phyloP scores from a whole-genome alignment of 2,797 vertebrate genomes.

The Meriones psammophilus region DNA sequence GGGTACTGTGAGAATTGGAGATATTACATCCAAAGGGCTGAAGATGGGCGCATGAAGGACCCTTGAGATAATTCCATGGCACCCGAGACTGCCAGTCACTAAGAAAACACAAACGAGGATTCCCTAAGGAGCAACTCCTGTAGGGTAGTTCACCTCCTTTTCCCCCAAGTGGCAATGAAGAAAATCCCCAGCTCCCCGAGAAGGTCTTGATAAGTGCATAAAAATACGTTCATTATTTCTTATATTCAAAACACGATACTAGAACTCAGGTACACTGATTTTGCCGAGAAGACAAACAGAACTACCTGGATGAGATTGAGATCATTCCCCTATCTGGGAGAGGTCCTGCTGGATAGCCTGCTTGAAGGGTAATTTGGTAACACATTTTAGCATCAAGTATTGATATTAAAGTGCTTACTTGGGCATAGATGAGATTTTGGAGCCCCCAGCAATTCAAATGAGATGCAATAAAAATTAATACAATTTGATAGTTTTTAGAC shows the following conservation, averaged over 20 bases:
- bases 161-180: not conserved
- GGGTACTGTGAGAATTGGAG: not conserved
- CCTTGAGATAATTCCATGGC: not conserved
- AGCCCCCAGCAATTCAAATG: not conserved
- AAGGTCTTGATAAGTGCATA: constrained; percentile 32
- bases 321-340: not conserved
- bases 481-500: constrained; percentile 20
- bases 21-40: not conserved
- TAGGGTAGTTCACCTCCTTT: not conserved
- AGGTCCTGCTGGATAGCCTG: not conserved
- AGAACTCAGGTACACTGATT: not conserved
- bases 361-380: not conserved
- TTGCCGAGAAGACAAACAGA: not conserved
- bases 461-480: not conserved
- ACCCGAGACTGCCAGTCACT: not conserved
- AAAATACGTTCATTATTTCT: constrained; percentile 9
- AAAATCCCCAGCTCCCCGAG: constrained; percentile 13
- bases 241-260: constrained; percentile 25
- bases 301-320: not conserved
- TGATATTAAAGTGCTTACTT: not conserved
- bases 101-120: not conserved
- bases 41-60: not conserved
- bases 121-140: not conserved
- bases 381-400: not conserved
- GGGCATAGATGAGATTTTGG: not conserved